Evolutionary conservation across 2,797 vertebrate genomes (phyloP), one percentile per base, ranked within the genome.

Genomic region (Eleutherodactylus coqui): DNA sequence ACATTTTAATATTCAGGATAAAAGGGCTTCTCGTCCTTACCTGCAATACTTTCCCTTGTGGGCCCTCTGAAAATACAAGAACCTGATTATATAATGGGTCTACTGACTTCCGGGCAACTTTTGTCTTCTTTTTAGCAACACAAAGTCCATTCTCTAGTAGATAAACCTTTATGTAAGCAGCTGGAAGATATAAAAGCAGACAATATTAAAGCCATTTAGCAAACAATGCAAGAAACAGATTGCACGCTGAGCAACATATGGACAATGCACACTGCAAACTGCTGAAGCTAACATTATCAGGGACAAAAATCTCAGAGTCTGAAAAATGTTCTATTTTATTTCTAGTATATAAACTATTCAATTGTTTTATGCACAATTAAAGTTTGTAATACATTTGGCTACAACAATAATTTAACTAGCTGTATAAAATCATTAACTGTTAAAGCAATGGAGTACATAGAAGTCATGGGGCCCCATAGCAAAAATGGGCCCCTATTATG

Each of bases 71-170:
- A 93, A 99, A 99, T 89, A 98, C 94, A 84, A 99, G 96, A 91
- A 98, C 96, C 95, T 99, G 98, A 93, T 98, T 98, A 93, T 99
- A 99, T 88, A 99, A 94, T 0, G 98, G 98, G 89, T 99, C 97
- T 92, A 98, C 91, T 0, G 97, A 98, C 92, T 99, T 99, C 86
- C 97, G 95, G 88, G 96, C 97, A 0, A 97, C 95, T 95, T 99
- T 99, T 87, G 98, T 99, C 93, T 99, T 99, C 95, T 99, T 99
- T 92, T 99, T 99, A 41, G 98, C 96, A 88, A 99, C 94, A 88
- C 98, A 99, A 85, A 95, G 75, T 0, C 98, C 97, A 0, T 99
- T 99, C 92, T 99, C 97, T 85, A 99, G 94, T 85, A 99, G 95
- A 91, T 99, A 99, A 88, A 98, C 96, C 92, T 99, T 99, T 90